Percentiles rank a stretch among this genome's conserved stretches.
Evolutionary conservation across 2,888 invertebrate species (phyloP).

Genomic region (Perithous albicinctus): DNA sequence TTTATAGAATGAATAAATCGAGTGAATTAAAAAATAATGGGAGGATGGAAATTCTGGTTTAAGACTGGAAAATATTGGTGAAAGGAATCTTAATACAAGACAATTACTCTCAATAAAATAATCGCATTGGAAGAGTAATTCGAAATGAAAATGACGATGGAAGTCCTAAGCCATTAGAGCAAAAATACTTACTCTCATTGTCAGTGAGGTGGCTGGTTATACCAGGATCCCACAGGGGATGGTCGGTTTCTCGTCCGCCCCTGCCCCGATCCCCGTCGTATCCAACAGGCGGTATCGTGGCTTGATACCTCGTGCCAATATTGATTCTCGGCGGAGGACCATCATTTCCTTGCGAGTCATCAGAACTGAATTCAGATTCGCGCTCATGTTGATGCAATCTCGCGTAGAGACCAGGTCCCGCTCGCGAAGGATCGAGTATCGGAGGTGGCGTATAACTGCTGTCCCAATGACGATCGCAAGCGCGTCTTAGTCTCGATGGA

Average conservation of each 20-base stretch:
- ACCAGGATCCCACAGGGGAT: slow-evolving; percentile 95
- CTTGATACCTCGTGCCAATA: slow-evolving; percentile 94
- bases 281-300: slow-evolving; percentile 88
- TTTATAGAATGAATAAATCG: too few relatives aligned
- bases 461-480: slow-evolving; percentile 83
- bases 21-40: too few relatives aligned
- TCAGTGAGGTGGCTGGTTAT: slow-evolving; percentile 90
- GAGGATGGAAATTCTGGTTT: too few relatives aligned
- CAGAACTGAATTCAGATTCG: slow-evolving; percentile 81
- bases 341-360: slow-evolving; percentile 83
- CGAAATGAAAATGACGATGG: neutral
- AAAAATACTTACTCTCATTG: slow-evolving; percentile 88
- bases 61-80: too few relatives aligned
- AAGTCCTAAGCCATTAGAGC: neutral
- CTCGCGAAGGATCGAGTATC: slow-evolving; percentile 95
- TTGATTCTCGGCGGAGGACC: slow-evolving; percentile 92
- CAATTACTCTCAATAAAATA: too few relatives aligned
- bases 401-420: slow-evolving; percentile 93
- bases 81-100: too few relatives aligned
- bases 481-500: slow-evolving; percentile 83
- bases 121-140: neutral
- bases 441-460: slow-evolving; percentile 95
- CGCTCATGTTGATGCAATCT: slow-evolving; percentile 83
- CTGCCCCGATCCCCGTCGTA: slow-evolving; percentile 85
- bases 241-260: slow-evolving; percentile 86